Evolutionary conservation across 2,888 invertebrate genomes (phyloP).

Genomic region (Leucophora obtusa): DNA sequence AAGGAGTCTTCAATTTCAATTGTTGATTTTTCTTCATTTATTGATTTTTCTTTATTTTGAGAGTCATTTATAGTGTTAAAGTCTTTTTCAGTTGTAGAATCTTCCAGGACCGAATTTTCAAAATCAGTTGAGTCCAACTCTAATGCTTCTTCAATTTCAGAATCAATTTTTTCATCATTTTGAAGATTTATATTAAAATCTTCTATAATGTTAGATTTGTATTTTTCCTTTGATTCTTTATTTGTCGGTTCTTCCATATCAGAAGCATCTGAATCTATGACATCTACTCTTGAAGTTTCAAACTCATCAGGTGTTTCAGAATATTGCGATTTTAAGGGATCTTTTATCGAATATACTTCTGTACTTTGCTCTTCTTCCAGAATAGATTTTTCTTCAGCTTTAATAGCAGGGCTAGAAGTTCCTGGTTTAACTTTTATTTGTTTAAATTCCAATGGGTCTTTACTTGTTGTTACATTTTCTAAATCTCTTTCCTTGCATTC

Average conservation of each 20-base stretch:
- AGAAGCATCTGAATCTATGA: background rate
- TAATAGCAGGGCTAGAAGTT: background rate
- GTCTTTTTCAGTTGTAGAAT: constrained; percentile 5
- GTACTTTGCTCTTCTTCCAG: constrained; percentile 8
- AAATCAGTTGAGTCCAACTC: constrained; percentile 10
- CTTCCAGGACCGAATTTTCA: background rate
- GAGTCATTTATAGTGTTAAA: background rate
- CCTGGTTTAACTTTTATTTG: background rate
- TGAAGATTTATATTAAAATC: background rate
- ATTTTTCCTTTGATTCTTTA: background rate
- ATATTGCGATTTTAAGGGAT: constrained; percentile 31
- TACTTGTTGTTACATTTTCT: background rate
- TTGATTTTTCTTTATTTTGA: background rate
- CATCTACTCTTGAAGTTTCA: background rate
- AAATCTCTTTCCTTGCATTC: constrained; percentile 13
- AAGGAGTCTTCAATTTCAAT: background rate
- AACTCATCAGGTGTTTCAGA: background rate
- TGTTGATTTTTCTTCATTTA: background rate
- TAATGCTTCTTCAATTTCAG: background rate
- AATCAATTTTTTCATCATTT: background rate
- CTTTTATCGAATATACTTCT: background rate
- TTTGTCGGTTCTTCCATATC: background rate
- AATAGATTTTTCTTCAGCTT: constrained; percentile 28
- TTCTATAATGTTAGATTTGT: background rate
- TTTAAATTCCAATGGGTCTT: background rate